Evolutionary conservation across 1,140 invertebrate species (phyloP), one percentile per base, ranked within the genome.

Genomic region (Drosophila ironensis): DNA sequence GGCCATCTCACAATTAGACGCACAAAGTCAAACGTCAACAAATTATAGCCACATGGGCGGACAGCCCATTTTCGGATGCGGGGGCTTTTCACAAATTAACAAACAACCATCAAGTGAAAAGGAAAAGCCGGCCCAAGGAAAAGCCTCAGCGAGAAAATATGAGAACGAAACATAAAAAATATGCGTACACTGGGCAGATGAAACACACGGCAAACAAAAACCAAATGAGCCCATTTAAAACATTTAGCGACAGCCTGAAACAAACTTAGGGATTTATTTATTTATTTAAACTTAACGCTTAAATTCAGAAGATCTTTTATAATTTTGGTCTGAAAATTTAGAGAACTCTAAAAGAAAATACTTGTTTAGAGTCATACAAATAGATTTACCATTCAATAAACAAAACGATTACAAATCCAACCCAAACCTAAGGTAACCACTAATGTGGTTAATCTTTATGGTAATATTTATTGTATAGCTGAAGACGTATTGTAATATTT

Each of bases 11-110:
- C 78, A 84, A 84, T 86, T 86, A 86, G 70, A 86, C 80, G 80
- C 80, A 86, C 74, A 86, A 86, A 86, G 80, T 87, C 81, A 86
- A 86, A 86, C 80, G 80, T 86, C 80, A 86, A 86, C 80, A 86
- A 86, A 86, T 86, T 86, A 86, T 86, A 86, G 74, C 74, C 80
- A 86, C 80, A 86, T 86, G 80, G 80, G 42, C 74, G 77, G 61
- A 72, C 80, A 86, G 53, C 35, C 47, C 30, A 11, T 11, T 1
- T 3, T 33, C 1, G 14, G 8, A 24, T 1, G 11, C n/a, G 1
- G 37, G 52, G 51, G 28, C 14, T 47, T 76, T 78, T 61, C 69
- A 68, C 78, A 82, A 82, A 82, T 84, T 84, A 84, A 84, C 78
- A 84, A 84, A 84, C 78, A 86, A 63, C 61, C 80, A 76, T 84